Evolutionary conservation across 2,797 vertebrate species (phyloP).

Genomic region (Tapera naevia): DNA sequence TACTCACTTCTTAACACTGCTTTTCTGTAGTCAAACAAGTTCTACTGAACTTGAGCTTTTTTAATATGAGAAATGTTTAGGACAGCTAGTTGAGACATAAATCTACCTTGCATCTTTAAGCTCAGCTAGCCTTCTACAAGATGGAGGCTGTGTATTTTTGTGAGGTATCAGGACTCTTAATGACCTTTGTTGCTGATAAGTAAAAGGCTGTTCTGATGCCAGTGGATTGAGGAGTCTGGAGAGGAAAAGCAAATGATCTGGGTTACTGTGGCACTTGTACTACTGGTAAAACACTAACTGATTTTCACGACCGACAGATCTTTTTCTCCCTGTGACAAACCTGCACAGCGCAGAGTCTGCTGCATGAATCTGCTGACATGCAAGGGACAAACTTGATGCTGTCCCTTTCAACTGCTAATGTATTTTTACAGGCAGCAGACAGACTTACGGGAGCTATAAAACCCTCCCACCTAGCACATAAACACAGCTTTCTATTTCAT

Average conservation of each 20-base stretch:
- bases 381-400: neutral
- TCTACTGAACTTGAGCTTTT: neutral
- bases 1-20: neutral
- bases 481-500: neutral
- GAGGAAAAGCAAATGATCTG: neutral
- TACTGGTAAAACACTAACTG: neutral
- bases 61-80: neutral
- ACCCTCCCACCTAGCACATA: neutral
- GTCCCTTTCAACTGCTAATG: neutral
- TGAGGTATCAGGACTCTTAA: neutral
- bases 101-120: neutral
- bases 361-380: fast-evolving
- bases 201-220: neutral
- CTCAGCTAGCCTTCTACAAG: neutral
- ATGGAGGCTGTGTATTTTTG: neutral
- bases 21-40: neutral
- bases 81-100: neutral
- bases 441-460: neutral
- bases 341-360: neutral
- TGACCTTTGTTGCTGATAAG: neutral
- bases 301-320: neutral
- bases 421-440: neutral
- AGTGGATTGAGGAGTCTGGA: neutral
- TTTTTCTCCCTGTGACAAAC: neutral
- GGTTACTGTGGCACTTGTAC: neutral